Evolutionary conservation across 2,888 invertebrate species (phyloP).

Genomic region (Miltochrista miniata): DNA sequence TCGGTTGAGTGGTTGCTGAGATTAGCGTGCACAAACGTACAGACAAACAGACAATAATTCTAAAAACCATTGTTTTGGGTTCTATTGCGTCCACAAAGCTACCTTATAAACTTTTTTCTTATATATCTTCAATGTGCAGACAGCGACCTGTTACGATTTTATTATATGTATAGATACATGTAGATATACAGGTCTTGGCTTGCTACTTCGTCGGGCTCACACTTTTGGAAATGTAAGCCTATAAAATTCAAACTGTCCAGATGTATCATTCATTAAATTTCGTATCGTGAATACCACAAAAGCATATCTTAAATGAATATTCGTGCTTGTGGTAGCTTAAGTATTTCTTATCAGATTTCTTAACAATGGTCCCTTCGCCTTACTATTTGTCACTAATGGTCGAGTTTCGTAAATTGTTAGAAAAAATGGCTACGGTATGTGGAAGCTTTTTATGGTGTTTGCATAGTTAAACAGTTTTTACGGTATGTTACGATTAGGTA

Average conservation of each 20-base stretch:
- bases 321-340: slow-evolving; percentile 26
- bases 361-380: slow-evolving; percentile 30
- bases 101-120: no score
- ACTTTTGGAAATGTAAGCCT: background rate
- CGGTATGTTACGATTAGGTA: no score
- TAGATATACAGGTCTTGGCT: no score
- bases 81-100: no score
- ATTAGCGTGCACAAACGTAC: no score
- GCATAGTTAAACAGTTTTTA: slow-evolving; percentile 13
- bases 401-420: slow-evolving; percentile 26
- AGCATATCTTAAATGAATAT: slow-evolving; percentile 36
- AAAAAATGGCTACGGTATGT: slow-evolving; percentile 20
- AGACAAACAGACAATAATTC: no score
- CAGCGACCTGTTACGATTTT: no score
- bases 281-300: slow-evolving; percentile 24
- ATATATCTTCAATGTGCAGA: no score
- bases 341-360: slow-evolving; percentile 32
- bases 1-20: no score
- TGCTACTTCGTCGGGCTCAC: no score
- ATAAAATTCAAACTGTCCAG: background rate
- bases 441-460: slow-evolving; percentile 18
- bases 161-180: no score
- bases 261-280: slow-evolving; percentile 7
- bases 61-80: no score
- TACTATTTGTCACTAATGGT: slow-evolving; percentile 34